Percentiles rank a stretch among this genome's conserved stretches.
Conservation (phyloP, 1,140 invertebrate species). For the Carcinoscorpius rotundicauda region DNA sequence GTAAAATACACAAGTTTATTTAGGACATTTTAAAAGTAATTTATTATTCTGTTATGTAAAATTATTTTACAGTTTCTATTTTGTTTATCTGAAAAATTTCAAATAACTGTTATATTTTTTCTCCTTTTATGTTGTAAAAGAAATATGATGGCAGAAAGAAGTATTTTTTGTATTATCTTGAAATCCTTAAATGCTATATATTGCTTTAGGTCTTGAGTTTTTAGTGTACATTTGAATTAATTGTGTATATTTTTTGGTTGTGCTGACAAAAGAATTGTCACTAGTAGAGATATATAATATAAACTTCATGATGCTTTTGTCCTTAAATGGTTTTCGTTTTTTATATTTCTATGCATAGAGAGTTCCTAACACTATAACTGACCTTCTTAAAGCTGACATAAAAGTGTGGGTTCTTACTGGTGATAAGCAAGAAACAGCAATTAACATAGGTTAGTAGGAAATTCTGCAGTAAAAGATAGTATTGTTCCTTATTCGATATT, state of each 20-base stretch:
- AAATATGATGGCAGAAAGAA: too few relatives aligned
- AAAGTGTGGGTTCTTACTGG: slow-evolving; percentile 93
- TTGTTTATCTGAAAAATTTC: too few relatives aligned
- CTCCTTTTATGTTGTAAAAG: too few relatives aligned
- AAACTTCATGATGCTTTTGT: too few relatives aligned
- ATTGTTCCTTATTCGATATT: not conserved
- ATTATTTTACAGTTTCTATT: too few relatives aligned
- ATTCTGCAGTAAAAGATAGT: slow-evolving; percentile 3
- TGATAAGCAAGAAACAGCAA: slow-evolving; percentile 98
- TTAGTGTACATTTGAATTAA: not conserved
- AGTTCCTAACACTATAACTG: slow-evolving; percentile 84
- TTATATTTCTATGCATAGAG: slow-evolving; percentile 23
- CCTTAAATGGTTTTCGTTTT: not conserved
- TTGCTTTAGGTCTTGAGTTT: too few relatives aligned
- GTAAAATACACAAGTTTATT: too few relatives aligned
- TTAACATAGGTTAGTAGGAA: slow-evolving; percentile 65
- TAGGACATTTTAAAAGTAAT: too few relatives aligned
- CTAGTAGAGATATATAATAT: not conserved
- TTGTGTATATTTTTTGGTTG: slow-evolving; percentile 6
- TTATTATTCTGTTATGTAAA: too few relatives aligned
- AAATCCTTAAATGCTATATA: too few relatives aligned
- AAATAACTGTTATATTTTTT: too few relatives aligned
- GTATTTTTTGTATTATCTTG: too few relatives aligned
- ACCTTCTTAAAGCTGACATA: slow-evolving; percentile 80
- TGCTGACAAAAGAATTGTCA: not conserved